Evolutionary conservation across 2,113 vertebrate genomes (phyloP).

Genomic region (Eudyptes chrysolophus): DNA sequence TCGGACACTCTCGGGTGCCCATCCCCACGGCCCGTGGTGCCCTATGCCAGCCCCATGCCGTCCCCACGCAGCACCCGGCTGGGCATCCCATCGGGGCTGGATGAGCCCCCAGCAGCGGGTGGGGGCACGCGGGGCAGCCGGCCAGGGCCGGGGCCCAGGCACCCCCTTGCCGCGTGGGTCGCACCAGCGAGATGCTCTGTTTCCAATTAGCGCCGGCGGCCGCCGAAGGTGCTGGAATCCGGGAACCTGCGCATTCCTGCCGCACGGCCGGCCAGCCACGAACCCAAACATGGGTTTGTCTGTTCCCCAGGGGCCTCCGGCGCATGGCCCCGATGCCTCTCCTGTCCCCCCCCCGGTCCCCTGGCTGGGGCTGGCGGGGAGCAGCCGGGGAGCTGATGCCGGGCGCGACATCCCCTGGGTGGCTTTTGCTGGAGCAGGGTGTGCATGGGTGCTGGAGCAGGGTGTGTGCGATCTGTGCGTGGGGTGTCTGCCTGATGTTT

Average conservation of each 20-base stretch:
- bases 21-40: accelerated
- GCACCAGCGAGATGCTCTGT: constrained; percentile 36
- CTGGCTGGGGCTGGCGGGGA: neutral
- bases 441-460: neutral
- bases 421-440: neutral
- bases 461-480: neutral
- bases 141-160: neutral
- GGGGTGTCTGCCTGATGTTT: neutral
- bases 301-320: neutral
- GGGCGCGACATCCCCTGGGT: too few species aligned
- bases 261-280: neutral
- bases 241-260: constrained; percentile 54
- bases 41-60: accelerated
- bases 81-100: neutral
- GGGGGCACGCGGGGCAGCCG: accelerated
- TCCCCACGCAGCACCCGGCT: accelerated
- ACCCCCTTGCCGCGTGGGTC: neutral
- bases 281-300: constrained; percentile 60
- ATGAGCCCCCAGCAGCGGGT: accelerated
- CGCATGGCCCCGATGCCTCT: neutral
- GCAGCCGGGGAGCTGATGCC: neutral
- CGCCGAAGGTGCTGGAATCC: constrained; percentile 53
- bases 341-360: neutral
- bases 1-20: neutral
- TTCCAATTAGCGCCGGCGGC: constrained; percentile 51